Evolutionary conservation across 2,113 vertebrate species (phyloP).

Genomic region (Otis tarda): DNA sequence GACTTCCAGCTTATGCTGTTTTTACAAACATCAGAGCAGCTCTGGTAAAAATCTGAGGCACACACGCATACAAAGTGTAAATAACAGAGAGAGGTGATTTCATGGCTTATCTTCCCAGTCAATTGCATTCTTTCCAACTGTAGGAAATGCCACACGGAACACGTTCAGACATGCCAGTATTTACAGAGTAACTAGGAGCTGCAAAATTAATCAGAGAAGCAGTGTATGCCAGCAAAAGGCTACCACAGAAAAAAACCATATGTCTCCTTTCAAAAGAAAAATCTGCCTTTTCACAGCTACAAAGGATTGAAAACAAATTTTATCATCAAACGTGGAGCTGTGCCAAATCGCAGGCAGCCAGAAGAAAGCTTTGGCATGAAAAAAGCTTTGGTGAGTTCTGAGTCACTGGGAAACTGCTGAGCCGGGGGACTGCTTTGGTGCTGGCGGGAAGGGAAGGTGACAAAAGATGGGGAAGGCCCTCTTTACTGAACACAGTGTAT

Average conservation of each 20-base stretch:
- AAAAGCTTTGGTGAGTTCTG: conserved; percentile 26
- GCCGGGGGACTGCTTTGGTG: not conserved
- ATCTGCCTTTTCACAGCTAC: conserved; percentile 38
- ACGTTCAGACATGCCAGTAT: conserved; percentile 50
- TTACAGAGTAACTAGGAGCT: conserved; percentile 52
- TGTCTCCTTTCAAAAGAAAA: conserved; percentile 48
- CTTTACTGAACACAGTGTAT: not conserved
- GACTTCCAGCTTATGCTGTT: not conserved
- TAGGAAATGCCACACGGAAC: conserved; percentile 41
- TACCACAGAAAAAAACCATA: not conserved
- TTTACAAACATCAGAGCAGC: not conserved
- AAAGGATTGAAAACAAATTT: conserved; percentile 39
- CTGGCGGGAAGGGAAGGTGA: not conserved
- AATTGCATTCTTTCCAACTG: conserved; percentile 20
- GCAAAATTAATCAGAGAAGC: conserved; percentile 36
- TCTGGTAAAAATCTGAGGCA: not conserved
- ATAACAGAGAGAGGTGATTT: not conserved
- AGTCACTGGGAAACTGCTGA: not conserved
- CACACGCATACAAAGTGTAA: not conserved
- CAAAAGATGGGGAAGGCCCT: not conserved
- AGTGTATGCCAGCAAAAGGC: conserved; percentile 36
- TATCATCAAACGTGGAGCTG: not conserved
- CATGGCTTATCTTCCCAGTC: not conserved
- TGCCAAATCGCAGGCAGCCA: conserved; percentile 7
- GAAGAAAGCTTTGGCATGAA: conserved; percentile 7